Percentiles rank a stretch among this genome's conserved stretches.
These are phyloP conservation scores for Aphis gossypii DNA, from an alignment of 1,140 invertebrate species.

Conservation along the genomic window DNA sequence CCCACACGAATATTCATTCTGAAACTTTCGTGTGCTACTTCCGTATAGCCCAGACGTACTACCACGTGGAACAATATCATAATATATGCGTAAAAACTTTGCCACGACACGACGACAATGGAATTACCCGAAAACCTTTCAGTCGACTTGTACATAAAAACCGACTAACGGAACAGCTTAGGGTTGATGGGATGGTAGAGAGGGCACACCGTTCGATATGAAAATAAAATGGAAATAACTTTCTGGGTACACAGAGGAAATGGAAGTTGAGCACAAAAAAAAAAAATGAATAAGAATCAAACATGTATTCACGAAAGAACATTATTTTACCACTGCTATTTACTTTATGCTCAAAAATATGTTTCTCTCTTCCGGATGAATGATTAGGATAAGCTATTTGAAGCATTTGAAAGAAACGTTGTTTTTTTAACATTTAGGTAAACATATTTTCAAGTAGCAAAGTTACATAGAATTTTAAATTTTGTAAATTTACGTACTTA, in stretches of 20 bases:
- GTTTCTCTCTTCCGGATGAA: constrained; percentile 43
- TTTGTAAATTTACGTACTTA: not conserved
- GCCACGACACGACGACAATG: constrained; percentile 44
- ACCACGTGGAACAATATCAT: constrained; percentile 24
- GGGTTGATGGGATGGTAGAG: not conserved
- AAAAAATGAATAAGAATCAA: constrained; percentile 53
- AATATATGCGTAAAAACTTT: constrained; percentile 53
- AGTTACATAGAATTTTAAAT: not conserved
- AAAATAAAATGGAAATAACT: constrained; percentile 58
- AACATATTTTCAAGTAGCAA: constrained; percentile 22
- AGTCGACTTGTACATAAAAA: constrained; percentile 52
- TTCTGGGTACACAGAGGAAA: constrained; percentile 30
- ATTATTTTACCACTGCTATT: constrained; percentile 57
- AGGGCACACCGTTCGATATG: constrained; percentile 44
- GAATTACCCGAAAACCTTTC: constrained; percentile 55
- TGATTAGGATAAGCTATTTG: constrained; percentile 56
- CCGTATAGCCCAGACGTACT: constrained; percentile 42
- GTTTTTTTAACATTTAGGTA: constrained; percentile 44
- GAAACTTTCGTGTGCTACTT: constrained; percentile 43
- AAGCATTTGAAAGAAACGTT: constrained; percentile 33
- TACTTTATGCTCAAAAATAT: constrained; percentile 55
- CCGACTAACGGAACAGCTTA: constrained; percentile 49
- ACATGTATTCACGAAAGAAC: constrained; percentile 44
- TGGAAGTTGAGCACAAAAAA: constrained; percentile 48
- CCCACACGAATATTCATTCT: constrained; percentile 21